Evolutionary conservation across 2,888 invertebrate genomes (phyloP), one percentile per base, ranked within the genome.

Genomic region (Drosophila neoperkinsi): DNA sequence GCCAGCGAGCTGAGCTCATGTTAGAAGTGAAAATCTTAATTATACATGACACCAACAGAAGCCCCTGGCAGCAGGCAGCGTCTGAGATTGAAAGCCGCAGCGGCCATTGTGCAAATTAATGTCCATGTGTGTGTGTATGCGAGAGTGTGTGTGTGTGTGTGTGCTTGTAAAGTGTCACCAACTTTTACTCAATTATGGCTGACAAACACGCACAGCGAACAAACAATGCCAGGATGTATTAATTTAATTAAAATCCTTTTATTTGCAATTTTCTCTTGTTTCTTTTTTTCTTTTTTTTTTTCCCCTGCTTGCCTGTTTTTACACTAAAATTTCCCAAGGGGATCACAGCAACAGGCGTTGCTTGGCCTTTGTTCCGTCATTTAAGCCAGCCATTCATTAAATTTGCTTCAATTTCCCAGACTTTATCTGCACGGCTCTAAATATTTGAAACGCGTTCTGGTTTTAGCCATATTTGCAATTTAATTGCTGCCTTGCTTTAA

Each of bases 201-300:
- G 71, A 69, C 82, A 84, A 80, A 81, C 74, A 81, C 64, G 82
- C 71, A 68, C 69, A 59, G 66, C 71, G 63, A 50, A 25, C 71
- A 80, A 76, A 82, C 86, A 88, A 88, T 79, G 87, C 65, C 67
- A 68, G 81, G 70, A 82, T 85, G 75, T 81, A 90, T 88, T 89
- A 90, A 90, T 90, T 90, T 80, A 90, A 90, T 91, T 86, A 91
- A 88, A 84, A 90, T 80, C 82, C 75, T 87, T 90, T 90, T 84
- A 78, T 90, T 75, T 74, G 70, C 62, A 49, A 77, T 71, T 74
- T 71, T 67, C 71, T 55, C 38, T 67, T 55, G 34, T 59, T 60
- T 62, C 51, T 60, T 46, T 18, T 2, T 68, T 67, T 58, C 56
- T 10, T 59, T 50, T 58, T 34, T 16, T 11, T 41, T 6, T 21